Percentiles rank a stretch among this genome's conserved stretches.
Conservation (phyloP, 2,888 invertebrate genomes). For the Allolobophora icterica region DNA sequence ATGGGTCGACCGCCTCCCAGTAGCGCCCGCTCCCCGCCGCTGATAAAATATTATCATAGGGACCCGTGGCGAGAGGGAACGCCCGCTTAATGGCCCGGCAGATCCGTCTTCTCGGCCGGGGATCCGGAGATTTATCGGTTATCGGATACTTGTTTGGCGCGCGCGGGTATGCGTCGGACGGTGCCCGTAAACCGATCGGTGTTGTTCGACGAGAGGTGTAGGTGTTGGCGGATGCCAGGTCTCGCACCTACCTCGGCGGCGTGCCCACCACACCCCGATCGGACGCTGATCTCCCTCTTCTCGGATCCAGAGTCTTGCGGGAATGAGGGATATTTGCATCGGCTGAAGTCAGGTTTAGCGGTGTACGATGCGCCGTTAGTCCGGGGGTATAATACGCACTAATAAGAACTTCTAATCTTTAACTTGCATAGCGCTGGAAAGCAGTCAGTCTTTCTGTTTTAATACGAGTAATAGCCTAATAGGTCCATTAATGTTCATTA, state of each 20-base stretch:
- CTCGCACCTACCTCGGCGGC: not conserved
- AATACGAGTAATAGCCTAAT: too few species aligned
- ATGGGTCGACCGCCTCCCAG: not conserved
- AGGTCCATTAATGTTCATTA: too few species aligned
- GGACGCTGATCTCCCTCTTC: not conserved
- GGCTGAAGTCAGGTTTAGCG: not conserved
- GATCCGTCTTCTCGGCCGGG: not conserved
- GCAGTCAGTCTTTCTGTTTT: too few species aligned
- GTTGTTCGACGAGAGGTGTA: not conserved
- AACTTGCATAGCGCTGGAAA: too few species aligned
- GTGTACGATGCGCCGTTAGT: too few species aligned
- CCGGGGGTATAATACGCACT: too few species aligned
- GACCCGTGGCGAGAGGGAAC: not conserved
- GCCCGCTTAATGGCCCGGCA: slow-evolving; percentile 8
- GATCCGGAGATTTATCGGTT: not conserved
- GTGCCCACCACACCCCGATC: not conserved
- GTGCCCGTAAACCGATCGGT: slow-evolving; percentile 6
- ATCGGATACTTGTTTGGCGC: slow-evolving; percentile 1
- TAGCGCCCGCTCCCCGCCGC: not conserved
- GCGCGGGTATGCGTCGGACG: not conserved
- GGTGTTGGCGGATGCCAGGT: not conserved
- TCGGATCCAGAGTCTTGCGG: not conserved
- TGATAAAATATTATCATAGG: not conserved
- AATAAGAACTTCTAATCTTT: too few species aligned
- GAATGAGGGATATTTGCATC: not conserved